These are phyloP conservation scores for Calameuta filiformis DNA, from an alignment of 2,888 invertebrate species.

Conservation along the genomic window DNA sequence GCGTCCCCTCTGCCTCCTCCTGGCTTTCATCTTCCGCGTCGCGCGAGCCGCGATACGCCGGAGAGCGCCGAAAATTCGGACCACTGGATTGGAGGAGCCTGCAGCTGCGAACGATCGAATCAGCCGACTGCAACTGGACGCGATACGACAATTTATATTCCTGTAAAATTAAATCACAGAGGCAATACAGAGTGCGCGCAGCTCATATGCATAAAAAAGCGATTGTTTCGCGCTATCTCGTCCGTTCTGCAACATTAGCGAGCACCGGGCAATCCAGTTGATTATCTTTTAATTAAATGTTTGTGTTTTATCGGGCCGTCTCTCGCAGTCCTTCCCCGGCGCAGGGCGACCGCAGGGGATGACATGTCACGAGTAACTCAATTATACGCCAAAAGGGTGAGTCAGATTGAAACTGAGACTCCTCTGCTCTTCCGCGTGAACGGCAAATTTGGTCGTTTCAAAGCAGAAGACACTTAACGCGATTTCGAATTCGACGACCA, in stretches of 20 bases:
- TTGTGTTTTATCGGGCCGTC: constrained; percentile 54
- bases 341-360: constrained; percentile 11
- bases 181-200: constrained; percentile 13
- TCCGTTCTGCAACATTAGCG: constrained; percentile 53
- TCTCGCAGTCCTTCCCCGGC: not conserved
- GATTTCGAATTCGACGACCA: no score
- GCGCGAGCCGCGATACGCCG: constrained; percentile 17
- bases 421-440: no score
- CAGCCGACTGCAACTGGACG: constrained; percentile 24
- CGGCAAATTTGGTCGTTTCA: no score
- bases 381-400: constrained; percentile 37
- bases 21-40: constrained; percentile 15
- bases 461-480: no score
- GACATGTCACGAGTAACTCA: constrained; percentile 52
- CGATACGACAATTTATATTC: constrained; percentile 57
- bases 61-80: constrained; percentile 8
- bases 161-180: constrained; percentile 58
- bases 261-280: constrained; percentile 50
- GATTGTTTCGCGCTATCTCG: constrained; percentile 49
- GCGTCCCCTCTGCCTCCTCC: not conserved
- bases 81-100: not conserved
- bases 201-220: constrained; percentile 60
- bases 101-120: constrained; percentile 5
- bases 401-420: not conserved
- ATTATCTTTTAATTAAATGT: constrained; percentile 65